Evolutionary conservation across 1,140 invertebrate species (phyloP).

Genomic region (Liolophura sinensis): DNA sequence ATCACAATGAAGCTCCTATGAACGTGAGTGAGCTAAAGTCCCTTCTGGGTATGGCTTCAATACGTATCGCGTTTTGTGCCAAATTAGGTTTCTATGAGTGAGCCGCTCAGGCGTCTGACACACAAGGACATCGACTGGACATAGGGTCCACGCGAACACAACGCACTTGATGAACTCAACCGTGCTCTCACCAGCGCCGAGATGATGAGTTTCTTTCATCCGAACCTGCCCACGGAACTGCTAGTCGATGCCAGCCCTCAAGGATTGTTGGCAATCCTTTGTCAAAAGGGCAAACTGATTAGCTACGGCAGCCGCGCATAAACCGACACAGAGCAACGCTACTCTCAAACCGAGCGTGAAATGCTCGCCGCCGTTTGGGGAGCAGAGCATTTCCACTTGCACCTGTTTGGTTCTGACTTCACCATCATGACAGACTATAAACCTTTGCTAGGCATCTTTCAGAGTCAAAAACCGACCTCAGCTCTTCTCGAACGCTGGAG

Average conservation of each 20-base stretch:
- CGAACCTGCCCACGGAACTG: constrained; percentile 5
- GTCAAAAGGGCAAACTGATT: too few species aligned
- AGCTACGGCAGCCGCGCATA: too few species aligned
- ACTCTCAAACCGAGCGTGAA: too few species aligned
- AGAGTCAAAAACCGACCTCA: constrained; percentile 8
- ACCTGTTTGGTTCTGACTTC: too few species aligned
- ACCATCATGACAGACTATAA: too few species aligned
- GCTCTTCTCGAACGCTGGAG: constrained; percentile 14
- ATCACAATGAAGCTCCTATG: too few species aligned
- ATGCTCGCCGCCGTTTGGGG: too few species aligned
- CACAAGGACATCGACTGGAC: constrained; percentile 6
- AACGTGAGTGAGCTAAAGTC: too few species aligned
- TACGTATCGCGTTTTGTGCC: too few species aligned
- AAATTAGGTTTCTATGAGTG: constrained; percentile 11
- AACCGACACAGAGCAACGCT: too few species aligned
- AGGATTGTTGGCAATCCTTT: constrained; percentile 11
- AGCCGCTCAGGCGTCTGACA: constrained; percentile 4
- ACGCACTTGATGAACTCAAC: constrained; percentile 11
- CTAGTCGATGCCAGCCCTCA: constrained; percentile 16
- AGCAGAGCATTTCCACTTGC: too few species aligned
- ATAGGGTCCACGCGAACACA: constrained; percentile 7
- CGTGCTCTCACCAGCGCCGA: constrained; percentile 2
- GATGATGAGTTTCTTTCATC: constrained; percentile 13
- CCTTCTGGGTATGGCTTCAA: too few species aligned
- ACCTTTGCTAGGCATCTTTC: constrained; percentile 11